Evolutionary conservation across 2,113 vertebrate genomes (phyloP), one percentile per base, ranked within the genome.

Genomic region (Zosterops lateralis): DNA sequence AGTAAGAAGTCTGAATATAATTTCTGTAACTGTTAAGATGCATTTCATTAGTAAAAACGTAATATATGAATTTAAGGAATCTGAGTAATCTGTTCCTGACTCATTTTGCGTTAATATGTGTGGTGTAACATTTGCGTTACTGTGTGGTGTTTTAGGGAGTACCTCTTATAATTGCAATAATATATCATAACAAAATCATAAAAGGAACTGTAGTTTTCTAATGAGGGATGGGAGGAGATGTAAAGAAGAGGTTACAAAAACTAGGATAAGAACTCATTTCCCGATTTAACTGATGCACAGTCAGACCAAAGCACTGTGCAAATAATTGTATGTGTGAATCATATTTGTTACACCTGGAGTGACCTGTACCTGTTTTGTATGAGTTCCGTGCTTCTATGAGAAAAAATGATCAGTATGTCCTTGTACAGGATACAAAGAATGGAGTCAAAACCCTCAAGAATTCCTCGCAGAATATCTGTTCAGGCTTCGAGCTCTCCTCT

Each of bases 381-480:
- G 54, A 79, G 54, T 25, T 90, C 21, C 16, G 14, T 92, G 31
- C 84, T 94, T 96, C 44, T 70, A 14, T 92, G 87, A 75, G 36
- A 53, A 94, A 71, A 83, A 92, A 48, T 79, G 68, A 97, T 92
- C 5, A 5, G 14, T 81, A 90, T 97, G 94, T 50, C 76, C 81
- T 97, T 96, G 77, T 38, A 82, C 80, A 98, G 97, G 75, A 78
- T 58, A 89, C 82, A 93, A 92, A 96, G 90, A 96, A 99, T 99
- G 99, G 99, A 99, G 96, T 99, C 99, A 84, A 99, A 99, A 95
- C 98, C 98, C 78, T 98, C 99, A 92, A 98, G 99, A 90, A 98
- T 99, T 97, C 98, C 99, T 45, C 98, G 98, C 96, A 97, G 97
- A 96, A 94, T 98, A 94, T 97, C 98, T 92, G 93, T 99, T 96